These are phyloP conservation scores for Hyppa rectilinea DNA, from an alignment of 2,888 invertebrate genomes.

Conservation along the genomic window DNA sequence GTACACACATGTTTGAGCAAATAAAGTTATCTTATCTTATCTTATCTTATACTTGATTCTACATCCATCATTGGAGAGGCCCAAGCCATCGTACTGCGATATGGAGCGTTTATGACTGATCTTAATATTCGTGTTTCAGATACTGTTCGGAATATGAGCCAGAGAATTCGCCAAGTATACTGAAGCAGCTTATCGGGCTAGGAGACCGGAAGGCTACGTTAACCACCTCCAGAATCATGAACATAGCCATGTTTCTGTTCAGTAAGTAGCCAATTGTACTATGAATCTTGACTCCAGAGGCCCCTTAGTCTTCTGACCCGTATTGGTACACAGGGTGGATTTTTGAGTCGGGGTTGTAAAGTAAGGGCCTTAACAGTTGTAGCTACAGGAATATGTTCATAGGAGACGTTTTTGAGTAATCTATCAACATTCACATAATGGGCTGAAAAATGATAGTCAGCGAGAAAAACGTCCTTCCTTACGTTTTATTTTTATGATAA, in stretches of 20 bases:
- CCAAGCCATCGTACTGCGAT: not conserved
- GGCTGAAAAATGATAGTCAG: not conserved
- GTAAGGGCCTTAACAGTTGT: not conserved
- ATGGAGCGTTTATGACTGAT: not conserved
- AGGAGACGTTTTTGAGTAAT: not conserved
- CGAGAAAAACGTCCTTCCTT: not conserved
- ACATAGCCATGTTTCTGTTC: conserved; percentile 73
- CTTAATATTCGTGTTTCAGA: conserved; percentile 66
- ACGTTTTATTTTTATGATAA: not conserved
- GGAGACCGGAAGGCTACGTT: conserved; percentile 71
- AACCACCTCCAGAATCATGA: conserved; percentile 72
- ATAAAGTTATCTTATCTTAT: no score
- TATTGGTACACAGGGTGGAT: not conserved
- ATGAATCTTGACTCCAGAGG: not conserved
- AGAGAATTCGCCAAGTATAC: conserved; percentile 60
- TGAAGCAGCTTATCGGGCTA: conserved; percentile 75
- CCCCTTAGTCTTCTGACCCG: not conserved
- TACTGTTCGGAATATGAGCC: conserved; percentile 74
- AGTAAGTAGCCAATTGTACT: conserved; percentile 70
- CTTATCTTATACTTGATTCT: not conserved
- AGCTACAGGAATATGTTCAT: not conserved
- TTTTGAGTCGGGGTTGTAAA: no score
- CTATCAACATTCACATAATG: not conserved
- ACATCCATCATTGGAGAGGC: not conserved
- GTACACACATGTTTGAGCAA: no score